Conservation (phyloP, 2,113 vertebrate genomes). For the Labeo rohita region DNA sequence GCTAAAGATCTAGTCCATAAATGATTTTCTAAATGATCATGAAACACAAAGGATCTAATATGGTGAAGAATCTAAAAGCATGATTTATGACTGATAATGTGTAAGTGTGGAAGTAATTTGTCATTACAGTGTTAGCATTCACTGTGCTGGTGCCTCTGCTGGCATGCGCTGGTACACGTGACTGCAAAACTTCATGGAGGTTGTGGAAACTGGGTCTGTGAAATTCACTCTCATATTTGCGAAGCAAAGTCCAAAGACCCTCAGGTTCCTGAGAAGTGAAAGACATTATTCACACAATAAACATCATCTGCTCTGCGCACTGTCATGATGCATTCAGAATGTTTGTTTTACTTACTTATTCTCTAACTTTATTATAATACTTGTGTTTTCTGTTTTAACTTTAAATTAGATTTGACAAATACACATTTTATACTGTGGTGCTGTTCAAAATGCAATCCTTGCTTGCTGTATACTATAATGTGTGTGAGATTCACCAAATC, state of each 20-base stretch:
- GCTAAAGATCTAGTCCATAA: neutral
- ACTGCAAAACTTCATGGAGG: conserved; percentile 39
- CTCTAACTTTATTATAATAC: neutral
- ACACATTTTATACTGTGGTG: neutral
- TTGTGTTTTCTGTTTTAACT: neutral
- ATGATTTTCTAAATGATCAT: neutral
- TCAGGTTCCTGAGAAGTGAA: conserved; percentile 19
- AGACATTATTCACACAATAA: neutral
- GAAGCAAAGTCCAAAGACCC: conserved; percentile 24
- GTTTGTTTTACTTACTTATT: neutral
- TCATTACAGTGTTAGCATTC: neutral
- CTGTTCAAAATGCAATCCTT: neutral
- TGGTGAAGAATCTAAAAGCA: neutral
- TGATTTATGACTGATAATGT: neutral
- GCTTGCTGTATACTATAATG: neutral
- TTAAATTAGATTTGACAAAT: neutral
- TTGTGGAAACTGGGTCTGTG: conserved; percentile 21
- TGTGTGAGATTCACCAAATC: conserved; percentile 32
- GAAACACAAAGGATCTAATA: too few relatives aligned
- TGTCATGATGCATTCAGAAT: neutral
- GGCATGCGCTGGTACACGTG: neutral
- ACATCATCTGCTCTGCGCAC: neutral
- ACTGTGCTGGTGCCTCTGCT: neutral
- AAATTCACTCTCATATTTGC: conserved; percentile 46
- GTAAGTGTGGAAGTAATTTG: neutral